Percentiles rank a stretch among this genome's conserved stretches.
phyloP scores from a whole-genome alignment of 92 coral and sea anemone genomes.

The Parazoanthus darwini region DNA sequence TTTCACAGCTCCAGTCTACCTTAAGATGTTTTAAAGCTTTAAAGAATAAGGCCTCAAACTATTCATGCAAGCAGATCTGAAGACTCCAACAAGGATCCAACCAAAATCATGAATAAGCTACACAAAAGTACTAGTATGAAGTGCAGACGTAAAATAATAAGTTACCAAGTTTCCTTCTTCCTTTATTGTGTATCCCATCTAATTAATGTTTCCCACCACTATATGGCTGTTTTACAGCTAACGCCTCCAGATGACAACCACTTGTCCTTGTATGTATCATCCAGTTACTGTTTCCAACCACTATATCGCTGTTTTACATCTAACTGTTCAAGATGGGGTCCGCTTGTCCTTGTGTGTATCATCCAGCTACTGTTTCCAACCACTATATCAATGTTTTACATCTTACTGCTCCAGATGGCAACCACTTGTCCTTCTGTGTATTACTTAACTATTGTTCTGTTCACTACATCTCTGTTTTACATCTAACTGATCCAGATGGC shows the following conservation, averaged over 20 bases:
- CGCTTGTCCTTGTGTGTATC: no score
- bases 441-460: no score
- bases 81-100: no score
- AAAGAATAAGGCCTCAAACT: background rate
- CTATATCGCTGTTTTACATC: background rate
- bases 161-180: no score
- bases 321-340: background rate
- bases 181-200: background rate
- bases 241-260: background rate
- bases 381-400: no score
- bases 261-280: background rate
- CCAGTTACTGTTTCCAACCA: background rate
- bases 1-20: background rate
- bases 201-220: background rate
- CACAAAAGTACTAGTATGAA: no score
- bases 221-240: background rate
- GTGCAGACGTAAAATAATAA: no score
- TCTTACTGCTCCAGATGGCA: no score
- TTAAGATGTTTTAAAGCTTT: background rate
- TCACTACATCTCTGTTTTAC: background rate
- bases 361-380: no score
- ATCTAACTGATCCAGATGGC: background rate
- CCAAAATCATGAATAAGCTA: background rate
- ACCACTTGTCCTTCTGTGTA: no score
- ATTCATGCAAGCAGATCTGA: no score